Conservation (phyloP, 1,140 invertebrate species). For the Yoshiicerus persimilis region DNA sequence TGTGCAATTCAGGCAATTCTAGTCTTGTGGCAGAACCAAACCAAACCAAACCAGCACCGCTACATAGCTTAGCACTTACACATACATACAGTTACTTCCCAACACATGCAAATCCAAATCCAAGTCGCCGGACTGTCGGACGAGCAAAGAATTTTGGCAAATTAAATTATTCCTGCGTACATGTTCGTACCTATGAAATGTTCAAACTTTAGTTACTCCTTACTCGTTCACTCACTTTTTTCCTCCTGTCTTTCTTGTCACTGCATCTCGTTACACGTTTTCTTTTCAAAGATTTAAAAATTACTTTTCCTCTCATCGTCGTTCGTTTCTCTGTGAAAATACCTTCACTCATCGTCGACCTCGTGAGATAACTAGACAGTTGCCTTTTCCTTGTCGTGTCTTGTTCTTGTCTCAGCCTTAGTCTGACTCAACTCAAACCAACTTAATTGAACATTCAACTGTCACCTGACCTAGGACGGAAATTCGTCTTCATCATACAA, state of each 20-base stretch:
- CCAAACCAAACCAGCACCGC: too few species aligned
- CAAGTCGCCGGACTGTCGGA: neutral
- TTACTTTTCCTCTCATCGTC: neutral
- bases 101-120: neutral
- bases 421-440: neutral
- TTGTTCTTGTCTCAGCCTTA: neutral
- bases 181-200: neutral
- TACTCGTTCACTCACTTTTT: neutral
- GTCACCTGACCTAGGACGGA: neutral
- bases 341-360: neutral
- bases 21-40: too few species aligned
- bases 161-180: neutral
- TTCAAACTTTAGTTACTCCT: neutral
- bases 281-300: neutral
- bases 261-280: neutral
- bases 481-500: too few species aligned
- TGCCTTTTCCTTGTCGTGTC: neutral
- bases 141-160: slow-evolving; percentile 19
- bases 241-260: neutral
- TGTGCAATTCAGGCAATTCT: neutral
- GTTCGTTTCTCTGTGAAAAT: too few species aligned
- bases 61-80: neutral
- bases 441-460: neutral
- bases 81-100: neutral
- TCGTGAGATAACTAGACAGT: neutral